phyloP scores from a whole-genome alignment of 2,797 vertebrate species.

The Myoxocephalus aenaeus region DNA sequence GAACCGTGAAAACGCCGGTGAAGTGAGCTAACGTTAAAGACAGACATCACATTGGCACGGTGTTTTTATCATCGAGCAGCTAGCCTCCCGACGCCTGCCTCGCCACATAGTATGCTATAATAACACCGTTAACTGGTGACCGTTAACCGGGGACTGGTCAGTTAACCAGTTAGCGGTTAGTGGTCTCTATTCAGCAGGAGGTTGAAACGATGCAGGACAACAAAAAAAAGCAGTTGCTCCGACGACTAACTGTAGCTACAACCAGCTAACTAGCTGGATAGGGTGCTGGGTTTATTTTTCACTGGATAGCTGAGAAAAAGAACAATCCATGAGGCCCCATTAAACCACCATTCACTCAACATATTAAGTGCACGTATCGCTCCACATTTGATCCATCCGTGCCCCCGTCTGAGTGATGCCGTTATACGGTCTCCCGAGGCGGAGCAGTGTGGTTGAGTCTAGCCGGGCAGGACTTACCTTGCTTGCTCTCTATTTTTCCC shows the following conservation, averaged over 20 bases:
- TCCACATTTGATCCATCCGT: slow-evolving; percentile 19
- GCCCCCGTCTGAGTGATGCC: slow-evolving; percentile 27
- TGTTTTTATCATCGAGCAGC: neutral
- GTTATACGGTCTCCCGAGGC: slow-evolving; percentile 55
- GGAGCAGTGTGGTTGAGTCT: slow-evolving; percentile 36
- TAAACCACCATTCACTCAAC: slow-evolving; percentile 48
- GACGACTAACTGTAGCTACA: slow-evolving; percentile 13
- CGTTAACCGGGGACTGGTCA: neutral
- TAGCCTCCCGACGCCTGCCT: neutral
- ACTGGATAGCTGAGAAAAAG: slow-evolving; percentile 58
- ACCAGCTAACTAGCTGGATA: slow-evolving; percentile 51
- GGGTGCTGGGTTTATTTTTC: slow-evolving; percentile 55
- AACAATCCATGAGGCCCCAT: slow-evolving; percentile 70
- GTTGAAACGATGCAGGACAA: neutral
- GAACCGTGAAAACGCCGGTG: slow-evolving; percentile 61
- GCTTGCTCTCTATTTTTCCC: slow-evolving; percentile 89
- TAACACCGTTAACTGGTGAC: neutral
- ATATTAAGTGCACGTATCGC: neutral
- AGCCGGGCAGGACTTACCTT: slow-evolving; percentile 81
- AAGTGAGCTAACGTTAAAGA: slow-evolving; percentile 8
- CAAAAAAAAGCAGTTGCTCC: slow-evolving; percentile 24
- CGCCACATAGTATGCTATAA: neutral
- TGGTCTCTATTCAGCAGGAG: neutral
- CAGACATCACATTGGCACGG: slow-evolving; percentile 13
- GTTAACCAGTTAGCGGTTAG: neutral